Evolutionary conservation across 2,888 invertebrate genomes (phyloP), one percentile per base, ranked within the genome.

Genomic region (Aproaerema taeniolella): DNA sequence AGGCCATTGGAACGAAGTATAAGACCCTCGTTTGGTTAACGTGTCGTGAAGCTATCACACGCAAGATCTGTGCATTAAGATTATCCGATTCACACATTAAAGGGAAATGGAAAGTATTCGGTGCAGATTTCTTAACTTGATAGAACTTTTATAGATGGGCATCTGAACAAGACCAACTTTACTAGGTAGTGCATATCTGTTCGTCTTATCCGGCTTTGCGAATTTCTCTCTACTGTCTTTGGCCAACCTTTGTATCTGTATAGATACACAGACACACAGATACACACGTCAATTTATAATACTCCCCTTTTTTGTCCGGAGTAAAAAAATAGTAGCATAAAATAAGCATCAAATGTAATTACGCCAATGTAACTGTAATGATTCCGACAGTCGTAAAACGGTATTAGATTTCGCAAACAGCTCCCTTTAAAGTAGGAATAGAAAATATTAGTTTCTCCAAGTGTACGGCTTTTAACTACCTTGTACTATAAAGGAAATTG

Each of bases 1-100:
- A 29, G 44, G 38, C 44, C 48, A 52, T 52, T 51, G n/a, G n/a
- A 51, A 46, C 35, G 35, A 35, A 34, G 14, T 26, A 25, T 13
- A 25, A 34, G 26, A 34, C 25, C 13, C 13, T 34, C 26, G 25
- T 25, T 25, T 13, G 15, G 10, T 34, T 34, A 33, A 33, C 13
- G 32, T 20, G 32, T 14, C 24, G 25, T 5, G 13, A 4, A n/a
- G n/a, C n/a, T 28, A 28, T 35, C 35, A 14, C 35, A 26, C 10
- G 26, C 7, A 16, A 11, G 10, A 35, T 35, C 35, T 10, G 26
- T 8, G 8, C 35, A 16, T 35, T 35, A 35, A 35, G 16, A 26
- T 35, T 35, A 35, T 35, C 34, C 12, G 34, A 8, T 25, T 5
- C 11, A 16, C 28, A 10, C 16, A 14, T 9, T 9, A 26, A 9